Conservation (phyloP, 2,113 vertebrate genomes). For the Chaetops frenatus region DNA sequence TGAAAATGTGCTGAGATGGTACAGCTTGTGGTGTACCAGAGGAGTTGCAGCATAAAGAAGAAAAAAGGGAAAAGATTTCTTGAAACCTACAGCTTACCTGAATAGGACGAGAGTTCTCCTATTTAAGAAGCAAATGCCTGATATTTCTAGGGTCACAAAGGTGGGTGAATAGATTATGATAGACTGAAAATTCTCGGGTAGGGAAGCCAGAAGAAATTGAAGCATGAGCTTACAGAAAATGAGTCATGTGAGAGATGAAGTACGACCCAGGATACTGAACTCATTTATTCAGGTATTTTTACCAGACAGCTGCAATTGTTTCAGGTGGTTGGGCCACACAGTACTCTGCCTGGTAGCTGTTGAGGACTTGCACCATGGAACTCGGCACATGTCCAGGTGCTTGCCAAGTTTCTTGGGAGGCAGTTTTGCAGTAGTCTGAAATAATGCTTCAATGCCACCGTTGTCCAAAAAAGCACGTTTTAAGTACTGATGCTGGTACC, state of each 20-base stretch:
- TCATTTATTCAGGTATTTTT: neutral
- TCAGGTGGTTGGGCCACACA: neutral
- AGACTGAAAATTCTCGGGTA: neutral
- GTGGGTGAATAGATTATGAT: neutral
- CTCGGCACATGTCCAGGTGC: fast-evolving
- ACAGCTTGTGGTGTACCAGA: neutral
- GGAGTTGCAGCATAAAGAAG: neutral
- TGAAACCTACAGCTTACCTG: neutral
- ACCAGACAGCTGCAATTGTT: neutral
- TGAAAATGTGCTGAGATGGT: neutral
- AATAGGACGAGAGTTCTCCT: neutral
- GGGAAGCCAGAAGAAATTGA: neutral
- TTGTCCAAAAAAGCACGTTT: neutral
- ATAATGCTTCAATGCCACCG: fast-evolving
- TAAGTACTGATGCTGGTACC: neutral
- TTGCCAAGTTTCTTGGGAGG: neutral
- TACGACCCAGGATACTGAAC: neutral
- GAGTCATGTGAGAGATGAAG: neutral
- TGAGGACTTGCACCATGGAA: neutral
- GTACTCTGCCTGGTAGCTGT: neutral
- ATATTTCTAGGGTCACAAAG: neutral
- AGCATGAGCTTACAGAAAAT: neutral
- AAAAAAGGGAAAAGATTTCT: neutral
- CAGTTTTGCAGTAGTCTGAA: neutral
- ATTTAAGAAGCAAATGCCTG: neutral